Conservation (phyloP, 30 jellyfish, hydroid and myxozoan species). For the Hydractinia echinata region DNA sequence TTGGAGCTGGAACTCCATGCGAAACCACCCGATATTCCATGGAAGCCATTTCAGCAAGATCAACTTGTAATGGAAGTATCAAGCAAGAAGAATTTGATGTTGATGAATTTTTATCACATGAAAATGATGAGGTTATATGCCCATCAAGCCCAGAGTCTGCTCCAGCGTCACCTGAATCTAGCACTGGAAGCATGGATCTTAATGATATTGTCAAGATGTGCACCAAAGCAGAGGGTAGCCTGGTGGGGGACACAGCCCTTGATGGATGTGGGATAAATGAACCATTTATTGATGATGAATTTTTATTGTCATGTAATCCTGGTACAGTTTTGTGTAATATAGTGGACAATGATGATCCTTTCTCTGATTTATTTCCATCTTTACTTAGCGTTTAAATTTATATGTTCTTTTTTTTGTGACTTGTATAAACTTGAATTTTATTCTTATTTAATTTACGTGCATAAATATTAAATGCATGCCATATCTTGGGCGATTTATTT, state of each 20-base stretch:
- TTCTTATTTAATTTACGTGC: neutral
- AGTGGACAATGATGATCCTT: conserved; percentile 80
- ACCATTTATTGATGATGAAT: conserved; percentile 46
- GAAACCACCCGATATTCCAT: conserved; percentile 11
- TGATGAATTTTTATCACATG: conserved; percentile 50
- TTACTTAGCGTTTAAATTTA: conserved; percentile 68
- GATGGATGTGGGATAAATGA: conserved; percentile 71
- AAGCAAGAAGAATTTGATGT: conserved; percentile 85
- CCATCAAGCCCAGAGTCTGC: conserved; percentile 80
- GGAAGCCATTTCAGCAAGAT: conserved; percentile 42
- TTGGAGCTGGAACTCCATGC: neutral
- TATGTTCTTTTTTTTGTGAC: neutral
- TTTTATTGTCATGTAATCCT: conserved; percentile 35
- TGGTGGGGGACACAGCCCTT: conserved; percentile 98
- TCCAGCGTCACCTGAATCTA: conserved; percentile 82
- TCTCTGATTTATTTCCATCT: conserved; percentile 83
- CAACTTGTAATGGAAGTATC: conserved; percentile 47
- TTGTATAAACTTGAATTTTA: neutral
- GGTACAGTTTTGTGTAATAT: conserved; percentile 41
- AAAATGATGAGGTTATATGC: conserved; percentile 73
- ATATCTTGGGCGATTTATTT: neutral
- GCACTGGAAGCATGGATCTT: conserved; percentile 51
- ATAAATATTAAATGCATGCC: neutral
- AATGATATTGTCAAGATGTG: conserved; percentile 68
- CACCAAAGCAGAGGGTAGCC: conserved; percentile 70